These are phyloP conservation scores for Sebastes vulpes DNA, from an alignment of 2,797 vertebrate species.

Conservation along the genomic window DNA sequence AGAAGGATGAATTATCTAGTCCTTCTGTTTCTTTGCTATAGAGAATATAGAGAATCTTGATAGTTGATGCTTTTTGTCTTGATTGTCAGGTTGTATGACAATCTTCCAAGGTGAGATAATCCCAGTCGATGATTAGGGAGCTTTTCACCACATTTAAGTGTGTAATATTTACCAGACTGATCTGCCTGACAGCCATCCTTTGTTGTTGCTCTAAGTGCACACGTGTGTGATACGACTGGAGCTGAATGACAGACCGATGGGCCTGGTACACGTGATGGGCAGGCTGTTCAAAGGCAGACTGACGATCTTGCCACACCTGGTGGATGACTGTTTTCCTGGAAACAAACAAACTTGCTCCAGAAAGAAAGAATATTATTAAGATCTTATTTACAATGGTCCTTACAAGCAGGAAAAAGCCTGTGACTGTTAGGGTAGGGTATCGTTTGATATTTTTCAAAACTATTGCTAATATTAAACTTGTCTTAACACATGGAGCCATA, in stretches of 20 bases:
- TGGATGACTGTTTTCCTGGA: neutral
- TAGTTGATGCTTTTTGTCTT: neutral
- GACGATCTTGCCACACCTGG: neutral
- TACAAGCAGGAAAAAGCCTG: neutral
- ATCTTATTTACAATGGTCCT: neutral
- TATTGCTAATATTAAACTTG: neutral
- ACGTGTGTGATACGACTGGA: neutral
- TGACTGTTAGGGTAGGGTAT: neutral
- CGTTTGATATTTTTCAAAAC: neutral
- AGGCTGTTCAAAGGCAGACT: neutral
- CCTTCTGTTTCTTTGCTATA: neutral
- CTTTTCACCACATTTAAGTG: neutral
- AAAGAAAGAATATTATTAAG: neutral
- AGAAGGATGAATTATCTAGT: neutral
- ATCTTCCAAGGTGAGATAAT: neutral
- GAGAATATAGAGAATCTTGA: neutral
- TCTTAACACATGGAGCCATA: neutral
- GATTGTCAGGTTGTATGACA: neutral
- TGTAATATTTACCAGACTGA: neutral
- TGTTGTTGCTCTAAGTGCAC: neutral
- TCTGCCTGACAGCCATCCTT: neutral
- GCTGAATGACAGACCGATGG: neutral
- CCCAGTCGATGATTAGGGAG: neutral
- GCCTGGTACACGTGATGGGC: neutral
- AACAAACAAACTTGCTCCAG: neutral